Percentiles rank a stretch among this genome's conserved stretches.
These are phyloP conservation scores for Archips crataeganus DNA, from an alignment of 2,888 invertebrate genomes.

Conservation along the genomic window DNA sequence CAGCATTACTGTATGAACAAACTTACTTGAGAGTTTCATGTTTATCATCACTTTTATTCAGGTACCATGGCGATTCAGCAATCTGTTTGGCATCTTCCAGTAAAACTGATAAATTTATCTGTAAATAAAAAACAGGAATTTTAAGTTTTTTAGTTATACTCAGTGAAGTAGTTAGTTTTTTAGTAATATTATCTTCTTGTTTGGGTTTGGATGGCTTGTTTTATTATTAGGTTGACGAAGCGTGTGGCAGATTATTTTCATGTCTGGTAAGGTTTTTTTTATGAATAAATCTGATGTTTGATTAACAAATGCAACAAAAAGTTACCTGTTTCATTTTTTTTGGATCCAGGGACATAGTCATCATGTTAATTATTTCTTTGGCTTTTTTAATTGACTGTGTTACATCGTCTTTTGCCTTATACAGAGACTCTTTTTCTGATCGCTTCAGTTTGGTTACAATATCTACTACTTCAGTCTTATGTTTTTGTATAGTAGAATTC, in stretches of 20 bases:
- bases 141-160: neutral
- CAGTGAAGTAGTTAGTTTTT: neutral
- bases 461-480: conserved; percentile 76
- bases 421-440: conserved; percentile 65
- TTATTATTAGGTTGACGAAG: too few species aligned
- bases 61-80: conserved; percentile 68
- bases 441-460: conserved; percentile 62
- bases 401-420: conserved; percentile 61
- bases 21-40: conserved; percentile 68
- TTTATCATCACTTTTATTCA: conserved; percentile 60
- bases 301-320: neutral
- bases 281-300: too few species aligned
- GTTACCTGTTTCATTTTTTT: conserved; percentile 65
- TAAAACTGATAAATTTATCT: conserved; percentile 68
- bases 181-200: too few species aligned
- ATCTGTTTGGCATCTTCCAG: conserved; percentile 67
- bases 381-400: conserved; percentile 63
- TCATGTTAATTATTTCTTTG: conserved; percentile 56
- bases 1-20: neutral
- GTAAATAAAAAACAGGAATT: conserved; percentile 46
- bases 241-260: too few species aligned
- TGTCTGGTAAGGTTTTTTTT: too few species aligned
- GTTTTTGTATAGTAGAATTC: conserved; percentile 80
- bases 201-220: too few species aligned
- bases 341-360: conserved; percentile 54